phyloP scores from a whole-genome alignment of 2,797 vertebrate genomes.

The Oreochromis mossambicus region DNA sequence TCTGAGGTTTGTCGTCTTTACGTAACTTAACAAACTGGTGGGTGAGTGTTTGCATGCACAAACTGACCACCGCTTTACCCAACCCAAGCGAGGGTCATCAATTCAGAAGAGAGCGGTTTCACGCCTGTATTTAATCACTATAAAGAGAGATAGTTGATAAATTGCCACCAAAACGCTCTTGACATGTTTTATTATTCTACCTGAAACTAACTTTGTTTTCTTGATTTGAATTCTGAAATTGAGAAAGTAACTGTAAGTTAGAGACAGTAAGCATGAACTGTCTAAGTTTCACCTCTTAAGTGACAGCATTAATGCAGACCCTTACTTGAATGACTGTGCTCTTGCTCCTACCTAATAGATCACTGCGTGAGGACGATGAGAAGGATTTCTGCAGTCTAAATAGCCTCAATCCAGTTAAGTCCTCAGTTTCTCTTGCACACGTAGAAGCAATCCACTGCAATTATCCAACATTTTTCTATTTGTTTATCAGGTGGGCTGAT shows the following conservation, averaged over 20 bases:
- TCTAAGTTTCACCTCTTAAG: not conserved
- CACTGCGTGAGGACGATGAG: not conserved
- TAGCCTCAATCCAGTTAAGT: conserved; percentile 14
- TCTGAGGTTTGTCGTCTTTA: not conserved
- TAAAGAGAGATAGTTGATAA: not conserved
- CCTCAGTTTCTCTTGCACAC: not conserved
- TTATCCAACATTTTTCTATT: not conserved
- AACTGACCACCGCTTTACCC: not conserved
- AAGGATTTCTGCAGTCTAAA: conserved; percentile 18
- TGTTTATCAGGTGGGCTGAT: not conserved
- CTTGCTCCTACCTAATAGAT: conserved; percentile 6
- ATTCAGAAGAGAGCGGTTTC: not conserved
- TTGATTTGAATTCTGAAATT: not conserved
- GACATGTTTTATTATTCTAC: not conserved
- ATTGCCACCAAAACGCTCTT: not conserved
- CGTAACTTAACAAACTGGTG: not conserved
- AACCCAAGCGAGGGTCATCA: not conserved
- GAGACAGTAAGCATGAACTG: not conserved
- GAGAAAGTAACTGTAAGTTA: not conserved
- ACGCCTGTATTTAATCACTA: not conserved
- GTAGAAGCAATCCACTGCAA: not conserved
- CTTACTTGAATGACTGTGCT: not conserved
- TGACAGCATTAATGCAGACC: conserved; percentile 14
- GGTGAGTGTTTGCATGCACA: not conserved
- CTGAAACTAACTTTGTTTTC: not conserved